These are phyloP conservation scores for Poecilia gillii DNA, from an alignment of 2,797 vertebrate species.

Conservation along the genomic window DNA sequence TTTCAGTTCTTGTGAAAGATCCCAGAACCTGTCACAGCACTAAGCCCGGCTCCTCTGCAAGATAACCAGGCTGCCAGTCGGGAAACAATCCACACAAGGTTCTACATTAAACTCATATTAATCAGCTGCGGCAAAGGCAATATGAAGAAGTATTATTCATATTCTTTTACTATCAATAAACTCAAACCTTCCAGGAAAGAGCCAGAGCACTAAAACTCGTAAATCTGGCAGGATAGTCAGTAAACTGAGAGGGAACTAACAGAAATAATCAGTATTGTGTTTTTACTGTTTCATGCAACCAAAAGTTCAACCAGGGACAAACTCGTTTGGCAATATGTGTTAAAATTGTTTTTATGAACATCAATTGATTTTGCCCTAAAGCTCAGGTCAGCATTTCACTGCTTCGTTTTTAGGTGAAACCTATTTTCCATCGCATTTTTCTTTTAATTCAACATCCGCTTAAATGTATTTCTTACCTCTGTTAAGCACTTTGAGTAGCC, in stretches of 20 bases:
- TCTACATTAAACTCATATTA: not conserved
- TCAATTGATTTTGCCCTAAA: not conserved
- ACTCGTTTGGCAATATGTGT: too few species aligned
- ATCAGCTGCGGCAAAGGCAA: not conserved
- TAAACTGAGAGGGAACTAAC: not conserved
- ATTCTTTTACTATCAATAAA: not conserved
- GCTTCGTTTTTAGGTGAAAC: not conserved
- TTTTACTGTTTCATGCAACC: not conserved
- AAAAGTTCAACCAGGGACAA: not conserved
- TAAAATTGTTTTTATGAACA: not conserved
- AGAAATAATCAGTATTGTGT: not conserved
- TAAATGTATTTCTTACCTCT: not conserved
- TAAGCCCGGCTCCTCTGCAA: not conserved
- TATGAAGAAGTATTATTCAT: not conserved
- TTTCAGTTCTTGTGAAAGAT: conserved; percentile 2
- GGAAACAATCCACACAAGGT: not conserved
- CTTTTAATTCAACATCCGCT: not conserved
- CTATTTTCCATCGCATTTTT: not conserved
- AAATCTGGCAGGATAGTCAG: not conserved
- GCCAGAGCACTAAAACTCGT: not conserved
- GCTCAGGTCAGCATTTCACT: not conserved
- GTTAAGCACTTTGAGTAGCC: not conserved
- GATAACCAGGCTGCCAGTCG: not conserved
- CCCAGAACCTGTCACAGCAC: not conserved
- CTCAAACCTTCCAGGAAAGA: not conserved